A percentile compares a stretch with the other conserved stretches of the same genome.
These are phyloP conservation scores for Macropis europaea DNA, from an alignment of 2,888 invertebrate species.

Conservation along the genomic window DNA sequence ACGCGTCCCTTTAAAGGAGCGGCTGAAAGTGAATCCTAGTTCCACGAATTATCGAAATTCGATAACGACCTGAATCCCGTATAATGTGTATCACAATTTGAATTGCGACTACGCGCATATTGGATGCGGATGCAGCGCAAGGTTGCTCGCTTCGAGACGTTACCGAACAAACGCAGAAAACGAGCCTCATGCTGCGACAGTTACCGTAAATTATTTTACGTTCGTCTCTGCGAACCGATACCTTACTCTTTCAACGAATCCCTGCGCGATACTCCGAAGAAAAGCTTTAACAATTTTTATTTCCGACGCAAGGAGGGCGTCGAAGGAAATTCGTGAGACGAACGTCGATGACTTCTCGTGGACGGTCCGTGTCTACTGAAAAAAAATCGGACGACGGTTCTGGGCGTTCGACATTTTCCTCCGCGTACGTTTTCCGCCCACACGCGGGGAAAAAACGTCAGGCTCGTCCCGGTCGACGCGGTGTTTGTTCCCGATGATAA, in stretches of 20 bases:
- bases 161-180: conserved; percentile 31
- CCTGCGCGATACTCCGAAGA: not conserved
- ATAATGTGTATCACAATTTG: conserved; percentile 27
- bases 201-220: conserved; percentile 11
- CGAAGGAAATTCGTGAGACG: no score
- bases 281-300: no score
- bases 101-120: conserved; percentile 23
- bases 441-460: not conserved
- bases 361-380: no score
- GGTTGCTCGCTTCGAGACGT: conserved; percentile 34
- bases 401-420: no score
- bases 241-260: no score
- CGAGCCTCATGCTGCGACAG: conserved; percentile 23
- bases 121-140: conserved; percentile 11
- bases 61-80: conserved; percentile 45
- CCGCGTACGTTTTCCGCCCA: no score
- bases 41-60: conserved; percentile 51
- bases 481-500: not conserved
- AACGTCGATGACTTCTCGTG: no score
- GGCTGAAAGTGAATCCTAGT: conserved; percentile 30
- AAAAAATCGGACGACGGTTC: no score
- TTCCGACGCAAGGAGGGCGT: no score
- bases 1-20: conserved; percentile 22
- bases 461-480: not conserved
- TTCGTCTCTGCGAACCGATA: not conserved